Conservation (phyloP, 2,797 vertebrate species). For the Rhinoraja longicauda region DNA sequence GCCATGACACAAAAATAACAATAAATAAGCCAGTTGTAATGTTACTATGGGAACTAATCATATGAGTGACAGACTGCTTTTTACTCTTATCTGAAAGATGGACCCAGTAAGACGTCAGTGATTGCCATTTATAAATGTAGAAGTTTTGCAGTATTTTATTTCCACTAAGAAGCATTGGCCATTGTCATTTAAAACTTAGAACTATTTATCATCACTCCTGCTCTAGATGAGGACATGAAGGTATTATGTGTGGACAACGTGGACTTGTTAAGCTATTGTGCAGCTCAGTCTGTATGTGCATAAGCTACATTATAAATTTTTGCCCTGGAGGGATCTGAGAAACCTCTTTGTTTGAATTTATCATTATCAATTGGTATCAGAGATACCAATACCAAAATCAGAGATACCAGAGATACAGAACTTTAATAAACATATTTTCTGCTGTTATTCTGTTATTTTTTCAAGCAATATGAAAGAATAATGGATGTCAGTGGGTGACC, state of each 20-base stretch:
- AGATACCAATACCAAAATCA: too few species aligned
- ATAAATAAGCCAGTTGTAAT: conserved; percentile 7
- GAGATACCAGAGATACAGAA: too few species aligned
- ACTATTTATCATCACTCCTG: background rate
- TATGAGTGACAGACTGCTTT: background rate
- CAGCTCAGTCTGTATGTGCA: too few species aligned
- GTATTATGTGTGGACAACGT: too few species aligned
- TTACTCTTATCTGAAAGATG: background rate
- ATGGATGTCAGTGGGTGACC: background rate
- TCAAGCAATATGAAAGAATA: background rate
- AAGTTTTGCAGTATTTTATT: background rate
- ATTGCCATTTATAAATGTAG: background rate
- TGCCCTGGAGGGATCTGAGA: too few species aligned
- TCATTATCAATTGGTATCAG: too few species aligned
- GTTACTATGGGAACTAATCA: conserved; percentile 33
- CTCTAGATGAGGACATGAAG: too few species aligned
- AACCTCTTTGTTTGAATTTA: too few species aligned
- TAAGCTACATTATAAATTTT: too few species aligned
- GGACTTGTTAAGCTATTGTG: too few species aligned
- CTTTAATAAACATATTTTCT: too few species aligned
- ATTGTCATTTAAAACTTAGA: background rate
- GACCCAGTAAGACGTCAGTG: background rate
- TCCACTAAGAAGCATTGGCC: background rate
- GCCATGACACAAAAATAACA: conserved; percentile 2
- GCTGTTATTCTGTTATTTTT: too few species aligned